These are phyloP conservation scores for Nannoperca obscura DNA, from an alignment of 2,797 vertebrate genomes.

Conservation along the genomic window DNA sequence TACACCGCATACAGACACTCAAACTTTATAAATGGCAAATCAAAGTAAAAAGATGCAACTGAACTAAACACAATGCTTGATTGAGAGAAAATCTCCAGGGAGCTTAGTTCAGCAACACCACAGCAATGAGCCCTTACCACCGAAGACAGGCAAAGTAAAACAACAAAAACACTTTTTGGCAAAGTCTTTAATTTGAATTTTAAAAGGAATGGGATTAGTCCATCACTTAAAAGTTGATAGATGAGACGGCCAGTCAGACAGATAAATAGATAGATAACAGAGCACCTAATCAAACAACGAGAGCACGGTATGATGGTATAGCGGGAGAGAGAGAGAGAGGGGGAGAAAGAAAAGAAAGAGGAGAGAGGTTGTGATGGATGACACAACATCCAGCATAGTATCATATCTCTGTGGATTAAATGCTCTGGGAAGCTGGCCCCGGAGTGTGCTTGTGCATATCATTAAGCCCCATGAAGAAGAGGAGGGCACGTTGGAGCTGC, in stretches of 20 bases:
- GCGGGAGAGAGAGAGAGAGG: slow-evolving; percentile 30
- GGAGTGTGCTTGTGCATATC: slow-evolving; percentile 84
- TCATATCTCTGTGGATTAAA: slow-evolving; percentile 85
- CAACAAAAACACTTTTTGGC: slow-evolving; percentile 19
- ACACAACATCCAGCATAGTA: slow-evolving; percentile 80
- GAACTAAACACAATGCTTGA: slow-evolving; percentile 47
- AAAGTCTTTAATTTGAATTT: slow-evolving; percentile 48
- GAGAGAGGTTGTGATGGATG: slow-evolving; percentile 76
- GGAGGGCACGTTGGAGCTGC: slow-evolving; percentile 70
- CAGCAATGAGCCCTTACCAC: slow-evolving; percentile 27
- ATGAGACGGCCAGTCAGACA: slow-evolving; percentile 41
- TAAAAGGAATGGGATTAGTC: slow-evolving; percentile 33
- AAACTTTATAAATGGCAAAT: slow-evolving; percentile 51
- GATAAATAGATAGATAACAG: slow-evolving; percentile 55
- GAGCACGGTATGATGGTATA: slow-evolving; percentile 26
- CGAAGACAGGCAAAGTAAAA: slow-evolving; percentile 34
- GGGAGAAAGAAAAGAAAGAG: slow-evolving; percentile 33
- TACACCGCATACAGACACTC: slow-evolving; percentile 25
- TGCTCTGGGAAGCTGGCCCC: slow-evolving; percentile 80
- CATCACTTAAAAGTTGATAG: slow-evolving; percentile 48
- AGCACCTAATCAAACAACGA: slow-evolving; percentile 56
- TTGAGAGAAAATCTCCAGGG: slow-evolving; percentile 52
- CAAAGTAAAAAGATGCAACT: slow-evolving; percentile 49
- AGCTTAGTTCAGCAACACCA: slow-evolving; percentile 48
- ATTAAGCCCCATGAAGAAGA: slow-evolving; percentile 78